Evolutionary conservation across 2,888 invertebrate genomes (phyloP).

Genomic region (Temnothorax rugatulus): DNA sequence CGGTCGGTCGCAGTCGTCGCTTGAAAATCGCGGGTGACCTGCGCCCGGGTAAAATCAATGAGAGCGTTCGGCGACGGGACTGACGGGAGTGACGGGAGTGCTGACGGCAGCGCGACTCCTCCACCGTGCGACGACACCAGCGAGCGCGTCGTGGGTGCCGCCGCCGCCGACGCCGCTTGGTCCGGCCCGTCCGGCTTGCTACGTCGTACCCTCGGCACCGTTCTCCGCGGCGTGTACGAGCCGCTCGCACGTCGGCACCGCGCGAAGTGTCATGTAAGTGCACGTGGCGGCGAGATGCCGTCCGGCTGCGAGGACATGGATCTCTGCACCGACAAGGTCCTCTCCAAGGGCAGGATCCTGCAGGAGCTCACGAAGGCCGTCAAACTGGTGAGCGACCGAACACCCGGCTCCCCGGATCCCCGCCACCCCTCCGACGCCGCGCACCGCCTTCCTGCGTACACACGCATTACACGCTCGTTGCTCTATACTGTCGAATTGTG

Average conservation of each 20-base stretch:
- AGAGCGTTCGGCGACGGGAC: conserved; percentile 59
- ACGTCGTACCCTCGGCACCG: conserved; percentile 38
- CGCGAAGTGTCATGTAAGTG: conserved; percentile 75
- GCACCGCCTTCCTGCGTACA: conserved; percentile 37
- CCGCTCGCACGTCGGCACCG: conserved; percentile 57
- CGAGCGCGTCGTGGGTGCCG: conserved; percentile 11
- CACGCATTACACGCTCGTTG: neutral
- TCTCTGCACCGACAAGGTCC: conserved; percentile 84
- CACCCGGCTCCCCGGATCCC: no score
- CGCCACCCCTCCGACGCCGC: no score
- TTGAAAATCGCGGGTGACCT: conserved; percentile 73
- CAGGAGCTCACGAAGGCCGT: conserved; percentile 85
- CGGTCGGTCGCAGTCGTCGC: conserved; percentile 9
- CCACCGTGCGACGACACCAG: conserved; percentile 58
- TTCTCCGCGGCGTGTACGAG: conserved; percentile 29
- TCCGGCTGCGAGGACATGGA: conserved; percentile 82
- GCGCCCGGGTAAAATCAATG: conserved; percentile 84
- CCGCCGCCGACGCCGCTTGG: neutral
- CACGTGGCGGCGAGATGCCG: conserved; percentile 78
- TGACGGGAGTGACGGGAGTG: conserved; percentile 38
- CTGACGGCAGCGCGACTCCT: conserved; percentile 66
- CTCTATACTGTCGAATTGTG: no score
- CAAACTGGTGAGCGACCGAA: conserved; percentile 83
- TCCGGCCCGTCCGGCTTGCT: conserved; percentile 16
- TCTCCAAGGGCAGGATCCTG: conserved; percentile 84